Percentiles rank a stretch among this genome's conserved stretches.
phyloP scores from a whole-genome alignment of 2,797 vertebrate genomes.

The Urophycis tenuis region DNA sequence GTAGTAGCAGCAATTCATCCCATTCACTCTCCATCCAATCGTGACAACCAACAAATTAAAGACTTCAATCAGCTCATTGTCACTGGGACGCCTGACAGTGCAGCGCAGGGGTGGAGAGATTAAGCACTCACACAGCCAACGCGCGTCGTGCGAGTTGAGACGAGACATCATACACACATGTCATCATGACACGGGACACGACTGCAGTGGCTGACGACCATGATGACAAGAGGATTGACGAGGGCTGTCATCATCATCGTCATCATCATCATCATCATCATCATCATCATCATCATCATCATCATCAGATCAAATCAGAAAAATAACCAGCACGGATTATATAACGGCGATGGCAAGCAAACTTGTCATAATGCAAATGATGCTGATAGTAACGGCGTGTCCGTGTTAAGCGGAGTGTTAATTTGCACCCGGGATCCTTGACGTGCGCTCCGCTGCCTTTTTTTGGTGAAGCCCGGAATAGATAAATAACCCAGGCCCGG shows the following conservation, averaged over 20 bases:
- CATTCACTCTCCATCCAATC: no score
- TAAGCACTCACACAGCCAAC: background rate
- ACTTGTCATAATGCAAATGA: background rate
- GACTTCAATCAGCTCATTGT: no score
- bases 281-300: constrained; percentile 5
- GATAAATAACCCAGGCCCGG: background rate
- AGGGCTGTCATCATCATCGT: background rate
- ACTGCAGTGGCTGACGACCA: background rate
- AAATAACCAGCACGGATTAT: background rate
- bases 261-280: background rate
- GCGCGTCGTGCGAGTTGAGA: background rate
- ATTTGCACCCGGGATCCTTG: background rate
- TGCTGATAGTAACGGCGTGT: background rate
- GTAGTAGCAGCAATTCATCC: no score
- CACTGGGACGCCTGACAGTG: no score
- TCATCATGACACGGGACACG: background rate
- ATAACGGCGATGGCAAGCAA: background rate
- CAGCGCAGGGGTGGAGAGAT: no score
- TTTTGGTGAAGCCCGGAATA: background rate
- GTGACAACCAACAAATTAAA: no score
- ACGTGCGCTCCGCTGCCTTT: no score
- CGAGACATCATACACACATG: no score
- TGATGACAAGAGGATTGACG: background rate
- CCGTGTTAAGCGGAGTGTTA: background rate
- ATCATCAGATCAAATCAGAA: background rate